These are phyloP conservation scores for Myiothlypis chrysogaster DNA, from an alignment of 2,797 vertebrate genomes.

Conservation along the genomic window DNA sequence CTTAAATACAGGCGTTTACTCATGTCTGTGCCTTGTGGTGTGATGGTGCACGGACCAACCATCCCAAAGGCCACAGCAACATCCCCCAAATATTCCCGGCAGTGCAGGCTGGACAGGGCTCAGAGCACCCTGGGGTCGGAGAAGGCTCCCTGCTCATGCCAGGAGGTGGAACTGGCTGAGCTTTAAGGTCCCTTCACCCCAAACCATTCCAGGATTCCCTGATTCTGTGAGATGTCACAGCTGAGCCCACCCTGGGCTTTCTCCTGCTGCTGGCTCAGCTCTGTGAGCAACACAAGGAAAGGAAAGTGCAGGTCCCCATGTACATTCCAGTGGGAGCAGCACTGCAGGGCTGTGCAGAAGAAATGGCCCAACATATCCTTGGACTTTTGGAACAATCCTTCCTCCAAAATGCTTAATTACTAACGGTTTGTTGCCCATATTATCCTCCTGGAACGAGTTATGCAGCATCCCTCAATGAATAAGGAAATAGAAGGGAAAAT, in stretches of 20 bases:
- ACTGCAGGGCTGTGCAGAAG: neutral
- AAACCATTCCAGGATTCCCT: neutral
- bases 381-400: neutral
- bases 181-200: neutral
- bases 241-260: neutral
- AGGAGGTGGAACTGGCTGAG: neutral
- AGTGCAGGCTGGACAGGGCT: neutral
- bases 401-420: neutral
- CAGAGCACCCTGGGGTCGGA: neutral
- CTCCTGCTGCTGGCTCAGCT: neutral
- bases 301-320: neutral
- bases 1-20: neutral
- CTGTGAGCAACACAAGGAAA: neutral
- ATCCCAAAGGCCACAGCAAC: constrained; percentile 35
- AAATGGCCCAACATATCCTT: neutral
- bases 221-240: neutral
- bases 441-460: neutral
- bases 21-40: neutral
- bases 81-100: neutral
- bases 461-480: neutral
- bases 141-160: neutral
- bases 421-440: neutral
- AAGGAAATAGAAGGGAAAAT: neutral
- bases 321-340: fast-evolving
- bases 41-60: neutral